Base-by-base conservation (phyloP, 2,113 vertebrate species). In the Menidia beryllina region DNA sequence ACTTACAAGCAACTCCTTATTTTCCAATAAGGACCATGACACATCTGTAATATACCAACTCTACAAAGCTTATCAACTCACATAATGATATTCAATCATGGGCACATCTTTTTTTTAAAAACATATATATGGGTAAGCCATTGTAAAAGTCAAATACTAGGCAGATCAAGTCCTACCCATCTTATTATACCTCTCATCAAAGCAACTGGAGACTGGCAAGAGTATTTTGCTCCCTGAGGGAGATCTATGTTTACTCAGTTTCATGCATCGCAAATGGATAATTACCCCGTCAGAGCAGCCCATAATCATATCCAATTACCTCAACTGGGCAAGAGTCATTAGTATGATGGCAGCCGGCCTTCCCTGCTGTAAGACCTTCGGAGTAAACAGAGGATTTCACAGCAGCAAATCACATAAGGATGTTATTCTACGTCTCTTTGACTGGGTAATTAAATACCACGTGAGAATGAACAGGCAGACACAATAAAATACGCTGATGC, bases 21-120 rank as follows among this genome's bases (percentile, higher is more conserved):
- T 43, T 47, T 62, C 27, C 45, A 34, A 23, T 50, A 50, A 51
- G 15, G 30, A 53, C 19, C n/a, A n/a, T 34, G 57, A 19, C 13
- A 66, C 58, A 14, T 63, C 25, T 85, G 81, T 85, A 69, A 75
- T 72, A 9, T 14, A 54, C 51, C 43, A 62, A 21, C 53, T 21
- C 8, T 66, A 38, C 34, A 55, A 74, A 36, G 45, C 36, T 68
- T 36, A 48, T 19, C n/a, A n/a, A 19, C 17, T 49, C 13, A 50
- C 34, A 61, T 20, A 51, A 52, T 50, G 68, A 23, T 11, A 30
- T 39, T 51, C 24, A 25, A 63, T 7, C 19, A 14, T 24, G 27
- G 30, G 19, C 47, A 63, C 45, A 38, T 30, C 25, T 63, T 9
- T 38, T 64, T 20, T 25, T 48, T n/a, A 30, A 5, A 30, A 5